A percentile compares a stretch with the other conserved stretches of the same genome.
Conservation (phyloP, 2,797 vertebrate species). For the Linurgus olivaceus region DNA sequence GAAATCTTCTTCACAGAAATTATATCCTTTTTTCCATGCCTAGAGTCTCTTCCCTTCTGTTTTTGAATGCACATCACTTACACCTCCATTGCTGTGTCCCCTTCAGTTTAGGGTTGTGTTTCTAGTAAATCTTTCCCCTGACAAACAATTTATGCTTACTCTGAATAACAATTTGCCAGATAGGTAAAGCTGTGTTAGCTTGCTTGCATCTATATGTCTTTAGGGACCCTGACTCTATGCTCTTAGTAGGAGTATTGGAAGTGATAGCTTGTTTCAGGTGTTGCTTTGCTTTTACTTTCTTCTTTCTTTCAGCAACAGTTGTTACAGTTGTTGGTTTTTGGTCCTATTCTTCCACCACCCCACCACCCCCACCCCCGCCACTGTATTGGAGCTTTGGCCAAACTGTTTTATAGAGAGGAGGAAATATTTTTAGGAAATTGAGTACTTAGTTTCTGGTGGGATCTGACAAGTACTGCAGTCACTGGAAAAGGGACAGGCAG, state of each 20-base stretch:
- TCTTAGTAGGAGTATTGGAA: not conserved
- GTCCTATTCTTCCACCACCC: rapidly evolving
- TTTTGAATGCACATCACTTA: not conserved
- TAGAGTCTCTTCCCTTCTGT: not conserved
- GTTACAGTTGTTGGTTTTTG: not conserved
- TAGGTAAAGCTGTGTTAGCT: not conserved
- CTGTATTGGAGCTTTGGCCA: not conserved
- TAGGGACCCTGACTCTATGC: not conserved
- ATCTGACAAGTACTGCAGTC: not conserved
- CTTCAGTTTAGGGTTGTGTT: not conserved
- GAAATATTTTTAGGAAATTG: not conserved
- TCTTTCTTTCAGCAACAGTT: not conserved
- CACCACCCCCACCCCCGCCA: rapidly evolving
- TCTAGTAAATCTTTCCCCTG: not conserved
- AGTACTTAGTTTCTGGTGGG: not conserved
- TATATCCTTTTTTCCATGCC: not conserved
- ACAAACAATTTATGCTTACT: not conserved
- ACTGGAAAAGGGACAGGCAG: not conserved
- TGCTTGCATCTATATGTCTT: not conserved
- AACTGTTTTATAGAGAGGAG: not conserved
- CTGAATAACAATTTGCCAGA: not conserved
- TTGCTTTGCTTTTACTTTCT: not conserved
- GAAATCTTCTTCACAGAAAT: not conserved
- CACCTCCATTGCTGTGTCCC: not conserved
- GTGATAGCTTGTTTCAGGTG: not conserved